Evolutionary conservation across 2,888 invertebrate species (phyloP).

Genomic region (Nasonovia ribisnigri): DNA sequence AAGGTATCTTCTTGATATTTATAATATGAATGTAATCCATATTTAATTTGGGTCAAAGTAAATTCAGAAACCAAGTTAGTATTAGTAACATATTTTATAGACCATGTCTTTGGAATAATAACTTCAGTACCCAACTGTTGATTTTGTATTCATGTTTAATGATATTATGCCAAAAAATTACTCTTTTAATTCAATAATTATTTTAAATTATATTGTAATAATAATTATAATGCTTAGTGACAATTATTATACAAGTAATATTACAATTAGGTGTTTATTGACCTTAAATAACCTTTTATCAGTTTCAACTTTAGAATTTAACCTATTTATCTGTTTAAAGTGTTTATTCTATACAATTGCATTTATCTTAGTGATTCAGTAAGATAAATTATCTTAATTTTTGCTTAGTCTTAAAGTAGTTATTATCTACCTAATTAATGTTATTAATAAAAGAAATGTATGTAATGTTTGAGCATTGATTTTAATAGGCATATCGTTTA

Average conservation of each 20-base stretch:
- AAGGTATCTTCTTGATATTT: constrained; percentile 10
- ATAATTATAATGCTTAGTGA: background rate
- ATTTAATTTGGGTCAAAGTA: constrained; percentile 43
- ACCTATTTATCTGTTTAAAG: constrained; percentile 7
- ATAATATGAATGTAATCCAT: background rate
- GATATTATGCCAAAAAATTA: constrained; percentile 28
- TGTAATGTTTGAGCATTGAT: background rate
- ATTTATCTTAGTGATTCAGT: background rate
- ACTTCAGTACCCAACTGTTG: background rate
- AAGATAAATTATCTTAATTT: background rate
- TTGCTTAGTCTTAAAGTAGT: background rate
- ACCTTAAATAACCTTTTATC: constrained; percentile 33
- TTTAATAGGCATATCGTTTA: background rate
- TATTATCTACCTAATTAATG: background rate
- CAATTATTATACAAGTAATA: background rate
- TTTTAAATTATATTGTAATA: background rate
- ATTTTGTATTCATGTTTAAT: background rate
- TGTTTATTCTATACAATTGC: background rate
- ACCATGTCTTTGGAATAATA: background rate
- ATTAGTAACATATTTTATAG: constrained; percentile 9
- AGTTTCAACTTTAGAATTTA: constrained; percentile 18
- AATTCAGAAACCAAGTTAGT: constrained; percentile 12
- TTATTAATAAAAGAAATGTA: background rate
- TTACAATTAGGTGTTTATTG: background rate
- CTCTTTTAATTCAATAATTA: background rate